Evolutionary conservation across 1,140 invertebrate genomes (phyloP).

Genomic region (Anastrepha ludens): DNA sequence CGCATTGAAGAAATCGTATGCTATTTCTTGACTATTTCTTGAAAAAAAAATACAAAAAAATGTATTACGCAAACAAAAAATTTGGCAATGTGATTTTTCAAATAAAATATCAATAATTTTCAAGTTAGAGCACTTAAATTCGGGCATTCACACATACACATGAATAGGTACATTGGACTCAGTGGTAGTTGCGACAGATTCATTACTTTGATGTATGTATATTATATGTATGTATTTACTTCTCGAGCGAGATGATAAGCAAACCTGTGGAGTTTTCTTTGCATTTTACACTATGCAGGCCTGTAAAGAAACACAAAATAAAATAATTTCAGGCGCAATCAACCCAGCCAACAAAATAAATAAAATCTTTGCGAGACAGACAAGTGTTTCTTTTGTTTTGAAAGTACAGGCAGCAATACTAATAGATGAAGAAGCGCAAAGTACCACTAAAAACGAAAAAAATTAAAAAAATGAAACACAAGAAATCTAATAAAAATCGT

Average conservation of each 20-base stretch:
- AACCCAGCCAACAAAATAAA: not conserved
- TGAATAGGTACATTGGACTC: too few relatives aligned
- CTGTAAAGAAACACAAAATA: conserved; percentile 1
- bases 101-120: too few relatives aligned
- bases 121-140: too few relatives aligned
- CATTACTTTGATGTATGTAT: too few relatives aligned
- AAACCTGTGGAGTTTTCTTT: not conserved
- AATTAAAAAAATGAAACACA: not conserved
- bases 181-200: too few relatives aligned
- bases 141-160: too few relatives aligned
- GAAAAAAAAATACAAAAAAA: too few relatives aligned
- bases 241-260: not conserved
- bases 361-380: not conserved
- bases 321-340: not conserved
- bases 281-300: not conserved
- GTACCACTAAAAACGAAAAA: not conserved
- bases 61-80: too few relatives aligned
- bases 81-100: too few relatives aligned
- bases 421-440: not conserved
- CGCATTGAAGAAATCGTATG: too few relatives aligned
- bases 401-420: not conserved
- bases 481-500: not conserved
- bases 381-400: conserved; percentile 30
- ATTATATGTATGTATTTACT: not conserved
- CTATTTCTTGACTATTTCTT: too few relatives aligned